These are phyloP conservation scores for Thelaira solivaga DNA, from an alignment of 2,888 invertebrate species.

Conservation along the genomic window DNA sequence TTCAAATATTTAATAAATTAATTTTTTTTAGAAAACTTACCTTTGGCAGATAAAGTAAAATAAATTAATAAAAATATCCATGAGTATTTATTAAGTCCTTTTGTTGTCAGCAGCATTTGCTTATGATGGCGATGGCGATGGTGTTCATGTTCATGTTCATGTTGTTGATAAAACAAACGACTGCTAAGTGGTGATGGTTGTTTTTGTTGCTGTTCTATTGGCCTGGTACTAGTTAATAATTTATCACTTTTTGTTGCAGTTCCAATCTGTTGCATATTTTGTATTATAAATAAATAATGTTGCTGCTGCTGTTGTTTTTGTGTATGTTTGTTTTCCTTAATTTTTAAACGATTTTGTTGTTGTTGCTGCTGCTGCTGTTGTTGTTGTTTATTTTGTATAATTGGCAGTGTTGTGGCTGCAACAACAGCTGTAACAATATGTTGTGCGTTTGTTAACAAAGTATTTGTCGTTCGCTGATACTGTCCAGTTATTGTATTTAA, in stretches of 20 bases:
- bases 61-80: slow-evolving; percentile 78
- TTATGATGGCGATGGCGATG: slow-evolving; percentile 33
- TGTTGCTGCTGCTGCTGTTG: slow-evolving; percentile 30
- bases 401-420: slow-evolving; percentile 62
- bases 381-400: slow-evolving; percentile 30
- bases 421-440: slow-evolving; percentile 48
- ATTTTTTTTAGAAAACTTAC: too few relatives aligned
- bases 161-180: slow-evolving; percentile 29
- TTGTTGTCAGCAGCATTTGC: slow-evolving; percentile 66
- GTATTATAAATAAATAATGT: slow-evolving; percentile 65
- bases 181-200: neutral
- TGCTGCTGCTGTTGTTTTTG: slow-evolving; percentile 54
- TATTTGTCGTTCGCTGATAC: slow-evolving; percentile 48
- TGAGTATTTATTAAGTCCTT: slow-evolving; percentile 76
- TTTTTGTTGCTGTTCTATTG: slow-evolving; percentile 48
- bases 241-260: slow-evolving; percentile 49
- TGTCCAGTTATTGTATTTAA: slow-evolving; percentile 60
- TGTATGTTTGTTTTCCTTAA: neutral
- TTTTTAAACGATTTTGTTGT: slow-evolving; percentile 40
- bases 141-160: slow-evolving; percentile 28
- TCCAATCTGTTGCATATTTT: slow-evolving; percentile 66
- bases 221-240: neutral
- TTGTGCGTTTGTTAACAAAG: slow-evolving; percentile 53
- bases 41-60: slow-evolving; percentile 77
- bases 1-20: too few relatives aligned